Conservation (phyloP, 2,797 vertebrate genomes). For the Chelmon rostratus region DNA sequence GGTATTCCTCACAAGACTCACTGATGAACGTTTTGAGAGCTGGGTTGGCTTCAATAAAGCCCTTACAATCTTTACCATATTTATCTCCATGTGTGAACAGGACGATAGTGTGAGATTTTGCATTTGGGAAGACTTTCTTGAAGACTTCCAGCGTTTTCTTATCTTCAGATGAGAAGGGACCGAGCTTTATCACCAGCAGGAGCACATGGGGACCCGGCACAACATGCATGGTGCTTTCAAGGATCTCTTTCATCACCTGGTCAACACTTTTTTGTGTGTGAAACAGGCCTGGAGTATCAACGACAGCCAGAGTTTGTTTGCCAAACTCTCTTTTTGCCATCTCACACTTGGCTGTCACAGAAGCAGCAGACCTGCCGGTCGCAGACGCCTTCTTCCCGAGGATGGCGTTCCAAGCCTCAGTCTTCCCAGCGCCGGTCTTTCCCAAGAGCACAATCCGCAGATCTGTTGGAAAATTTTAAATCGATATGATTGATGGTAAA, state of each 20-base stretch:
- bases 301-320: neutral
- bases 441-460: neutral
- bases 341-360: neutral
- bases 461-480: neutral
- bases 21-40: no score
- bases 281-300: slow-evolving; percentile 4
- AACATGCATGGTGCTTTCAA: rapidly evolving
- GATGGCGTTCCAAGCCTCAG: neutral
- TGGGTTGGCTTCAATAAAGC: no score
- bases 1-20: neutral
- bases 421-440: neutral
- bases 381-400: no score
- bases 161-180: neutral
- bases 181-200: no score
- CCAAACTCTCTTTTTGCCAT: neutral
- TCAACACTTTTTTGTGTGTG: neutral
- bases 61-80: no score
- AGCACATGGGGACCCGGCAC: neutral
- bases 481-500: neutral
- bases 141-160: neutral
- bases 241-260: neutral
- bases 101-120: neutral
- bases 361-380: no score
- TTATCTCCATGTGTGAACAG: neutral
- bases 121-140: neutral